phyloP scores from a whole-genome alignment of 2,113 vertebrate species.

The Pogonocichla stellata region DNA sequence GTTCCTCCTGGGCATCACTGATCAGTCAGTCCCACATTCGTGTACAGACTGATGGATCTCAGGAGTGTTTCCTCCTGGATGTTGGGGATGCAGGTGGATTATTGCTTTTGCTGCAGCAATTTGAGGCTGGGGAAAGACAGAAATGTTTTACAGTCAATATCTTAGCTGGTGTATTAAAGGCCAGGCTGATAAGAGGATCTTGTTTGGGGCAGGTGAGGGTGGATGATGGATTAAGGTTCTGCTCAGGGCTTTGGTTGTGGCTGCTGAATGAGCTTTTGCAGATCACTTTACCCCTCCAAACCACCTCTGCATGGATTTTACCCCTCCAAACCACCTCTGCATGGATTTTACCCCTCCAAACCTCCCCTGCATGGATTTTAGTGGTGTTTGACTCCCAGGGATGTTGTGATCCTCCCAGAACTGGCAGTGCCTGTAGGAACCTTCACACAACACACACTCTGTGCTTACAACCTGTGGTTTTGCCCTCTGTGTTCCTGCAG shows the following conservation, averaged over 20 bases:
- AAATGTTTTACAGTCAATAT: not conserved
- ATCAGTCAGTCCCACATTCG: not conserved
- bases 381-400: not conserved
- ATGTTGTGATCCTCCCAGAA: not conserved
- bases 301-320: not conserved
- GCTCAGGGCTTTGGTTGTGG: not conserved
- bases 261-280: not conserved
- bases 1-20: not conserved
- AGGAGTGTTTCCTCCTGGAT: not conserved
- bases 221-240: not conserved
- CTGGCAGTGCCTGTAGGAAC: not conserved
- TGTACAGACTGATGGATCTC: not conserved
- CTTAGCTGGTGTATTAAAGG: not conserved
- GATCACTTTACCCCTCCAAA: not conserved
- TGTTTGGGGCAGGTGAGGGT: not conserved
- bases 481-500: not conserved
- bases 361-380: not conserved
- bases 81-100: not conserved
- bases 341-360: not conserved
- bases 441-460: accelerated
- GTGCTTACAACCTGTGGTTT: not conserved
- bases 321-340: not conserved
- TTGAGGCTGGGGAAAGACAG: not conserved
- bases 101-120: not conserved
- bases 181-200: not conserved